These are phyloP conservation scores for Sparus aurata DNA, from an alignment of 2,797 vertebrate genomes.

Conservation along the genomic window DNA sequence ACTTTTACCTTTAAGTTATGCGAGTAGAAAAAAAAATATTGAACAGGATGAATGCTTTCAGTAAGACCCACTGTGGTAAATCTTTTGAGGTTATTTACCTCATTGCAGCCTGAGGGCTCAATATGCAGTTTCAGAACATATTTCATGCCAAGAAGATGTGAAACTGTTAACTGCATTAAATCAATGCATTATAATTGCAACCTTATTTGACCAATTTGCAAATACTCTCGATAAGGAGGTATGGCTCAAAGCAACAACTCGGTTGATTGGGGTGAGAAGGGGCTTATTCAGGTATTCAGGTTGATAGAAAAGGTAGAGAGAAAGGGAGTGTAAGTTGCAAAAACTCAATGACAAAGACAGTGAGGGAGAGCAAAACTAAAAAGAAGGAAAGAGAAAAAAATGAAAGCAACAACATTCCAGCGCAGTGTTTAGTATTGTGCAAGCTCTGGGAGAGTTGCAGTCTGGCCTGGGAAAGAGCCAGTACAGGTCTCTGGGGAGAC, in stretches of 20 bases:
- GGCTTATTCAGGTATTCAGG: slow-evolving; percentile 11
- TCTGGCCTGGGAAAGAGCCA: slow-evolving; percentile 74
- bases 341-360: not conserved
- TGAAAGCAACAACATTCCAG: slow-evolving; percentile 65
- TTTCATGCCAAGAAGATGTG: not conserved
- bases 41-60: not conserved
- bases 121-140: not conserved
- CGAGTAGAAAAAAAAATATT: not conserved
- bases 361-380: not conserved
- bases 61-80: not conserved
- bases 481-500: slow-evolving; percentile 60
- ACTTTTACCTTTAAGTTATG: not conserved
- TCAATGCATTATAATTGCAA: not conserved
- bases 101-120: not conserved
- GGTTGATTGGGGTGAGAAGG: not conserved
- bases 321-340: not conserved
- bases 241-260: not conserved
- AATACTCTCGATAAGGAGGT: not conserved
- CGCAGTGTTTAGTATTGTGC: slow-evolving; percentile 60
- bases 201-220: not conserved
- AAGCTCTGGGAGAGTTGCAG: slow-evolving; percentile 69
- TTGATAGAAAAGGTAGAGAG: slow-evolving; percentile 2
- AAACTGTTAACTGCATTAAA: not conserved
- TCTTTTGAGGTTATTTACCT: slow-evolving; percentile 2
- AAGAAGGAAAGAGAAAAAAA: not conserved